A percentile compares a stretch with the other conserved stretches of the same genome.
phyloP scores from a whole-genome alignment of 1,140 invertebrate species.

The Parapsyche elsis region DNA sequence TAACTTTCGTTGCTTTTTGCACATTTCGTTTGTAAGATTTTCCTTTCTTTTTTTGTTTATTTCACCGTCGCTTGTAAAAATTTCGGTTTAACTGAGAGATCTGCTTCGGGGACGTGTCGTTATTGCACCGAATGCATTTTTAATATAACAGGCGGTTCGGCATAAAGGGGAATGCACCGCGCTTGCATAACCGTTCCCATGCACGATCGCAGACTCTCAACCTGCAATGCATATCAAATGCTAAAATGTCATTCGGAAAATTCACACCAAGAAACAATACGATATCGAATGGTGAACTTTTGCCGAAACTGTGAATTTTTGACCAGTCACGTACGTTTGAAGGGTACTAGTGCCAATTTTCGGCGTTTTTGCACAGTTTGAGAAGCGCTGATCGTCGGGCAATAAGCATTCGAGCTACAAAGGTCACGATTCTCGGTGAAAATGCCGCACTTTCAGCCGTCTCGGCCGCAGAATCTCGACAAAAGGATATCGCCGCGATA shows the following conservation, averaged over 20 bases:
- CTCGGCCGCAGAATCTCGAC: conserved; percentile 14
- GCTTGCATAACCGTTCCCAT: conserved; percentile 16
- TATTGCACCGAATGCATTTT: conserved; percentile 26
- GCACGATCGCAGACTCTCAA: not conserved
- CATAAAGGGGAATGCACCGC: conserved; percentile 1
- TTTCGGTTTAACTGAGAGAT: conserved; percentile 3
- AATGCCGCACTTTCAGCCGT: conserved; percentile 12
- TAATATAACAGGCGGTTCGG: conserved; percentile 19
- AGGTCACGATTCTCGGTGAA: conserved; percentile 32
- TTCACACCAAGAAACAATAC: too few relatives aligned
- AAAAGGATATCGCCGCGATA: conserved; percentile 29
- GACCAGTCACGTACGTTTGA: too few relatives aligned
- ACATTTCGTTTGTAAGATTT: not conserved
- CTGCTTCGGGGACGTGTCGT: conserved; percentile 10
- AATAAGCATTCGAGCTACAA: conserved; percentile 12
- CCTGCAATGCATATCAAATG: too few relatives aligned
- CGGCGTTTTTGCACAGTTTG: not conserved
- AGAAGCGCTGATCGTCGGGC: not conserved
- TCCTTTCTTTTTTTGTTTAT: too few relatives aligned
- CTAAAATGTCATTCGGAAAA: too few relatives aligned
- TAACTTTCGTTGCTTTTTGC: not conserved
- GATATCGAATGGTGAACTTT: too few relatives aligned
- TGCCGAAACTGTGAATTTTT: too few relatives aligned
- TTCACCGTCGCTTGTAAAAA: not conserved
- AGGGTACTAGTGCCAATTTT: not conserved